phyloP scores from a whole-genome alignment of 2,888 invertebrate genomes.

The Polydrusus cervinus region DNA sequence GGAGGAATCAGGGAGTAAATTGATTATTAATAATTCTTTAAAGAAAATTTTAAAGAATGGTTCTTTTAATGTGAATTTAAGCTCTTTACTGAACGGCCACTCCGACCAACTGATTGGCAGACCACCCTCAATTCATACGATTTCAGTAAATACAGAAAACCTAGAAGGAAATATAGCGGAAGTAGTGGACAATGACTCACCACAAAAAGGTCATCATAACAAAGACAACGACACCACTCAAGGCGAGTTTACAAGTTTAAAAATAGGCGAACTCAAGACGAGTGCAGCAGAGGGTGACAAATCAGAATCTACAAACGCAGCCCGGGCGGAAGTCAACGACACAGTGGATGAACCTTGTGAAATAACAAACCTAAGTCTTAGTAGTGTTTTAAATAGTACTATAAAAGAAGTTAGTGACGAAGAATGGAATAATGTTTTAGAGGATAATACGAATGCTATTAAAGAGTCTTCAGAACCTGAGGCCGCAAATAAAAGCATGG shows the following conservation, averaged over 20 bases:
- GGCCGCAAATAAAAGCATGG: no score
- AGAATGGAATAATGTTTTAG: not conserved
- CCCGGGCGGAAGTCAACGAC: conserved; percentile 18
- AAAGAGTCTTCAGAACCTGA: not conserved
- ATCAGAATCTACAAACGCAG: not conserved
- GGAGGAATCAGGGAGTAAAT: not conserved
- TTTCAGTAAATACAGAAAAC: not conserved
- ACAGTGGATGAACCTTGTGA: conserved; percentile 16
- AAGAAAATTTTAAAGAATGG: not conserved
- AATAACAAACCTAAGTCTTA: conserved; percentile 4
- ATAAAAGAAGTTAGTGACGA: not conserved
- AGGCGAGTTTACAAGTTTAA: not conserved
- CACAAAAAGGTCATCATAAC: not conserved
- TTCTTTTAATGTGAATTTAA: not conserved
- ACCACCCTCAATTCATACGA: no score
- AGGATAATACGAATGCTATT: not conserved
- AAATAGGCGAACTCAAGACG: not conserved
- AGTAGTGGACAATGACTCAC: not conserved
- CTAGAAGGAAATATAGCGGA: not conserved
- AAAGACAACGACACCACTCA: conserved; percentile 11
- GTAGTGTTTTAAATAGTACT: conserved; percentile 9
- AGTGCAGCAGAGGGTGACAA: conserved; percentile 17
- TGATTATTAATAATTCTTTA: not conserved
- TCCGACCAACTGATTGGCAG: not conserved
- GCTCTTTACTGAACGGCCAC: not conserved